phyloP scores from a whole-genome alignment of 2,113 vertebrate species.

The Natator depressus region DNA sequence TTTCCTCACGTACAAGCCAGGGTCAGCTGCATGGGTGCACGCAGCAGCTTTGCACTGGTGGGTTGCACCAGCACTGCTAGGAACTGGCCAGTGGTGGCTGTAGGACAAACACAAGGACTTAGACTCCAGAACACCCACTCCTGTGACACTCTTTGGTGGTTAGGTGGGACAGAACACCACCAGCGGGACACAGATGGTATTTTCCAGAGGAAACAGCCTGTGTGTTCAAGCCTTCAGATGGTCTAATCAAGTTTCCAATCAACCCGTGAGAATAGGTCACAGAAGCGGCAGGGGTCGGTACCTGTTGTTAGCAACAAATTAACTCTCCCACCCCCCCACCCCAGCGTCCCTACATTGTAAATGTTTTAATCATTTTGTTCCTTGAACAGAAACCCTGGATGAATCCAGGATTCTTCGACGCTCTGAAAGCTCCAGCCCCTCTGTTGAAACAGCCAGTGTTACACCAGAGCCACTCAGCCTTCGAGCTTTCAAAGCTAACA shows the following conservation, averaged over 20 bases:
- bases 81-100: too few relatives aligned
- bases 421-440: not conserved
- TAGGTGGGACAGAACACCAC: not conserved
- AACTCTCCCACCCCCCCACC: not conserved
- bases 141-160: not conserved
- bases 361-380: not conserved
- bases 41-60: too few relatives aligned
- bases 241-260: not conserved
- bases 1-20: not conserved
- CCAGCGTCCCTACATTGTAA: not conserved
- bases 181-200: not conserved
- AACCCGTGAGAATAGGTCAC: not conserved
- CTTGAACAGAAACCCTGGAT: not conserved
- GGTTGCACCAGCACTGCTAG: too few relatives aligned
- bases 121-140: not conserved
- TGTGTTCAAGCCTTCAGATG: not conserved
- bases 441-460: not conserved
- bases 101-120: not conserved
- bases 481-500: not conserved
- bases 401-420: not conserved
- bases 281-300: not conserved
- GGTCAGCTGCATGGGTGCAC: not conserved
- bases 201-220: not conserved
- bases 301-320: not conserved
- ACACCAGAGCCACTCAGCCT: not conserved